Evolutionary conservation across 92 coral and sea anemone species (phyloP).

Genomic region (Montipora capitata): DNA sequence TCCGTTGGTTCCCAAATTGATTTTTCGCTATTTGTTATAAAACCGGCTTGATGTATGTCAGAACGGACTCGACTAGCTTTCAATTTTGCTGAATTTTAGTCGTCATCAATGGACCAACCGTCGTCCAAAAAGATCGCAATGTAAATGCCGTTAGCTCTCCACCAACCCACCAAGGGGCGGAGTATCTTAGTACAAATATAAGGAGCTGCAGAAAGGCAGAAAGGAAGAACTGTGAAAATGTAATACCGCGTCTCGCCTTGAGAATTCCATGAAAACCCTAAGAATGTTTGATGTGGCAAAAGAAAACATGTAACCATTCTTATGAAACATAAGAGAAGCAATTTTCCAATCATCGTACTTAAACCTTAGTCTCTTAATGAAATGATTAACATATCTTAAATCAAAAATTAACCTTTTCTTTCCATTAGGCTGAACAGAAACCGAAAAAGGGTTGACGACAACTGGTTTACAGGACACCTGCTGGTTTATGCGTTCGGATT

Average conservation of each 20-base stretch:
- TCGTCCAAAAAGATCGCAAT: conserved; percentile 27
- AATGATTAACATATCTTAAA: no score
- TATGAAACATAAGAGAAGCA: background rate
- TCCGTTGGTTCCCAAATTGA: no score
- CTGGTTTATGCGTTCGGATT: no score
- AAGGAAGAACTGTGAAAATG: conserved; percentile 14
- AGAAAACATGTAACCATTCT: conserved; percentile 3
- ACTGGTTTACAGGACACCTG: no score
- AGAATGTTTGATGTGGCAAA: conserved; percentile 24
- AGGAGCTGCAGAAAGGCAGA: conserved; percentile 14
- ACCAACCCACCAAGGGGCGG: conserved; percentile 11
- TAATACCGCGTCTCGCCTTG: conserved; percentile 19
- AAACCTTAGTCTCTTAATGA: no score
- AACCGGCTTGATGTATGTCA: no score
- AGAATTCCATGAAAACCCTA: conserved; percentile 27
- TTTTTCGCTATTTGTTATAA: no score
- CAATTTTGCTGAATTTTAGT: no score
- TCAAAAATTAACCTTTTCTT: no score
- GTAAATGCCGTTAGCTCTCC: conserved; percentile 21
- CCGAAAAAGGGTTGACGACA: conserved; percentile 1
- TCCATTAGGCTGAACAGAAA: conserved; percentile 1
- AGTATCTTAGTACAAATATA: conserved; percentile 16
- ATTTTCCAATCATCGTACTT: conserved; percentile 4
- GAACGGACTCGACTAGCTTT: no score
- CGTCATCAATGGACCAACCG: no score